Percentiles rank a stretch among this genome's conserved stretches.
Evolutionary conservation across 1,140 invertebrate species (phyloP).

Genomic region (Tenebrio molitor): DNA sequence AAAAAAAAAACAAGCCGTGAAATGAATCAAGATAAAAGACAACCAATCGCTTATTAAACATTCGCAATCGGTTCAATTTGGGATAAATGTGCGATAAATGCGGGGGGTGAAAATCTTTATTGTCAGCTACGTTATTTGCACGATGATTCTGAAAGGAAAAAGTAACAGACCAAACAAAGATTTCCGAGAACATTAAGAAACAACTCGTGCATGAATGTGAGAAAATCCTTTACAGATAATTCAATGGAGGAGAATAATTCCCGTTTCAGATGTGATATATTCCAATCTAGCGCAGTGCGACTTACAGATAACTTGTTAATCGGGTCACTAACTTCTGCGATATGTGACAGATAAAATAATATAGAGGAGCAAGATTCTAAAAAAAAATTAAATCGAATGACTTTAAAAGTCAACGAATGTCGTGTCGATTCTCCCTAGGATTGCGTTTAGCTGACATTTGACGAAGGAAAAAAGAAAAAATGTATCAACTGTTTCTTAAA

Average conservation of each 20-base stretch:
- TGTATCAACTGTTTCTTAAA: too few species aligned
- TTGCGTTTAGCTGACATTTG: too few species aligned
- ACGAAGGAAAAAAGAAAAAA: too few species aligned
- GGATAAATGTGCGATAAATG: conserved; percentile 10
- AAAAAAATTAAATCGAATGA: too few species aligned
- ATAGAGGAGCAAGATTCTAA: too few species aligned
- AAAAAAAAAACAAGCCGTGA: conserved; percentile 19
- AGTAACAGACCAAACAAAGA: conserved; percentile 40
- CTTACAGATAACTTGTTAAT: conserved; percentile 52
- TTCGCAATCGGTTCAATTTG: conserved; percentile 15
- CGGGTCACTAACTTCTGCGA: conserved; percentile 49
- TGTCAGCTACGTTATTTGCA: not conserved
- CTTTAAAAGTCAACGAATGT: too few species aligned
- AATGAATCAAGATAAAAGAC: conserved; percentile 18
- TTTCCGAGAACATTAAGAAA: conserved; percentile 48
- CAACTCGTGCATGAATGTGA: conserved; percentile 55
- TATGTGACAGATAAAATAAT: conserved; percentile 37
- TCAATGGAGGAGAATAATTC: conserved; percentile 55
- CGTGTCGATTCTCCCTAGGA: too few species aligned
- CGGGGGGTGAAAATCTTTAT: conserved; percentile 15
- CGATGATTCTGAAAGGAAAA: conserved; percentile 28
- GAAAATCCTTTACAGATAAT: conserved; percentile 53
- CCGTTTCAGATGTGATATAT: conserved; percentile 51
- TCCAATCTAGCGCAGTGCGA: conserved; percentile 46
- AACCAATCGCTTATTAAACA: conserved; percentile 1